phyloP scores from a whole-genome alignment of 2,888 invertebrate species.

The Agapostemon virescens region DNA sequence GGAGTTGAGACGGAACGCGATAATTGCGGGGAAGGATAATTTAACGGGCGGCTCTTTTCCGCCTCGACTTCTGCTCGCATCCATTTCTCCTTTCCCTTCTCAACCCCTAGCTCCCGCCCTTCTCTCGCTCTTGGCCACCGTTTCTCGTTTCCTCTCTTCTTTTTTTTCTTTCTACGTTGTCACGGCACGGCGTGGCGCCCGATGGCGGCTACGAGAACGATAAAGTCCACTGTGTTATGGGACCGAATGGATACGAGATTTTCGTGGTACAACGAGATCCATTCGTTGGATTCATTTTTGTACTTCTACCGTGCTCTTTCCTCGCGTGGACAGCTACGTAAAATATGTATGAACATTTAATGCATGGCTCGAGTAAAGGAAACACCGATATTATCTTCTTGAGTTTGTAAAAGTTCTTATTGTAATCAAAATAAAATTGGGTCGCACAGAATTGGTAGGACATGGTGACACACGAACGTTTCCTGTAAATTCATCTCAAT shows the following conservation, averaged over 20 bases:
- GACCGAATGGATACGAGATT: slow-evolving; percentile 10
- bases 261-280: slow-evolving; percentile 21
- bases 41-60: slow-evolving; percentile 70
- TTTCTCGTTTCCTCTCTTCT: not conserved
- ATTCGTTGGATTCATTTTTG: slow-evolving; percentile 14
- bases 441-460: not conserved
- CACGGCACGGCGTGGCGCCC: not conserved
- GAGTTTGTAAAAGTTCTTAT: not conserved
- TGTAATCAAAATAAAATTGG: not conserved
- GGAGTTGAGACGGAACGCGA: slow-evolving; percentile 64
- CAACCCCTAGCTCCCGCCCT: slow-evolving; percentile 4
- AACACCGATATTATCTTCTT: not conserved
- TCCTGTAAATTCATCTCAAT: too few relatives aligned
- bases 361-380: not conserved
- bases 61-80: slow-evolving; percentile 64
- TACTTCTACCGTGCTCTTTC: not conserved
- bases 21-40: slow-evolving; percentile 72
- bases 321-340: not conserved
- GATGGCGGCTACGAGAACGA: slow-evolving; percentile 19
- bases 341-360: not conserved
- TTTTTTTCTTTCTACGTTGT: slow-evolving; percentile 33
- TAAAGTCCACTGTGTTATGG: slow-evolving; percentile 22
- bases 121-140: slow-evolving; percentile 8
- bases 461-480: too few relatives aligned
- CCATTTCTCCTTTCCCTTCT: slow-evolving; percentile 38